Evolutionary conservation across 2,888 invertebrate species (phyloP).

Genomic region (Sicus ferrugineus): DNA sequence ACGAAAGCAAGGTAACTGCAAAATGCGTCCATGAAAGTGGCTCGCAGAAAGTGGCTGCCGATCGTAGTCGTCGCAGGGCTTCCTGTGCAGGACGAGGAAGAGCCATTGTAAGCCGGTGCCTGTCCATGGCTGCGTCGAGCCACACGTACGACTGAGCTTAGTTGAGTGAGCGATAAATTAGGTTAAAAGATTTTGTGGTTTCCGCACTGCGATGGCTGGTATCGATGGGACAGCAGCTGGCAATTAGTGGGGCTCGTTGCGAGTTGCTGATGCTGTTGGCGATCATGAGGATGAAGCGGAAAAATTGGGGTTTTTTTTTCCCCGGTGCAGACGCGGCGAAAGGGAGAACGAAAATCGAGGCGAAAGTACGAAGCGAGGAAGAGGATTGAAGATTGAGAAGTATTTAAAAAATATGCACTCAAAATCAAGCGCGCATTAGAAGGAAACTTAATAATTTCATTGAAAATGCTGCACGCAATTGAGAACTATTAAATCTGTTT

Average conservation of each 20-base stretch:
- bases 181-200: conserved; percentile 29
- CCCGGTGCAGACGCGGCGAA: background rate
- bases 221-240: conserved; percentile 23
- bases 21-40: background rate
- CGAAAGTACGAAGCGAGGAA: background rate
- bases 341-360: background rate
- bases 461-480: no score
- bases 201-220: conserved; percentile 24
- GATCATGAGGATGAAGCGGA: background rate
- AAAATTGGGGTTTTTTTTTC: background rate
- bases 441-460: no score
- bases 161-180: conserved; percentile 26
- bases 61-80: background rate
- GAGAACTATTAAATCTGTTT: no score
- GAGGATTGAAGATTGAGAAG: background rate
- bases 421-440: no score
- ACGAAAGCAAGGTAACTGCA: background rate
- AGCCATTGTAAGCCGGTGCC: background rate
- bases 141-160: background rate
- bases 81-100: background rate
- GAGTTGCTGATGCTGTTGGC: background rate
- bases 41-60: background rate
- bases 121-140: background rate
- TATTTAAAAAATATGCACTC: no score
- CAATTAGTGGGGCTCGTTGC: conserved; percentile 21